A percentile compares a stretch with the other conserved stretches of the same genome.
These are phyloP conservation scores for Crocuta crocuta DNA, from an alignment of 2,113 vertebrate genomes.

Conservation along the genomic window DNA sequence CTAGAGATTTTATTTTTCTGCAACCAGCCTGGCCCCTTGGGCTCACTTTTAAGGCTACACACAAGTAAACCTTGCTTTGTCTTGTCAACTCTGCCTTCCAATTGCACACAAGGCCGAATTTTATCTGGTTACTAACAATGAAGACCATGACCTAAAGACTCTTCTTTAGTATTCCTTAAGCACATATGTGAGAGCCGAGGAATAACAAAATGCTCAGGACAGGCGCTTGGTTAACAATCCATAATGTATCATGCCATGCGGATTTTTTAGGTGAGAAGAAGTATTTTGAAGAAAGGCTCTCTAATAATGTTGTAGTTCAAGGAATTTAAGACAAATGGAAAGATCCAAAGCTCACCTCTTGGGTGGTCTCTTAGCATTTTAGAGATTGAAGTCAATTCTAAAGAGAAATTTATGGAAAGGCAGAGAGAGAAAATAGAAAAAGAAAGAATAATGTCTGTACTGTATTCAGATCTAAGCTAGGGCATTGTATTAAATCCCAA, in stretches of 20 bases:
- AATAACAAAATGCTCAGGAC: conserved; percentile 26
- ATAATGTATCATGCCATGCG: neutral
- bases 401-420: conserved; percentile 40
- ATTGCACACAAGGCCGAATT: neutral
- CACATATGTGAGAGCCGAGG: neutral
- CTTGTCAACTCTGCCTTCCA: neutral
- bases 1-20: conserved; percentile 1
- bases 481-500: neutral
- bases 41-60: neutral
- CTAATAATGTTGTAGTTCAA: conserved; percentile 15
- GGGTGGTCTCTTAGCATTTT: conserved; percentile 19
- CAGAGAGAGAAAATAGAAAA: neutral
- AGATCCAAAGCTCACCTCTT: conserved; percentile 35
- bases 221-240: neutral
- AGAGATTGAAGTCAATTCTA: neutral
- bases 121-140: neutral
- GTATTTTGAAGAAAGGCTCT: neutral
- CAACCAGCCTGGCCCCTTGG: neutral
- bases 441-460: neutral
- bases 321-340: conserved; percentile 40
- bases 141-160: neutral
- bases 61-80: neutral
- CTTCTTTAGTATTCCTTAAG: neutral
- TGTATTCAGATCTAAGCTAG: neutral
- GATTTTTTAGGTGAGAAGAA: neutral